Percentiles rank a stretch among this genome's conserved stretches.
These are phyloP conservation scores for Lasioglossum lativentre DNA, from an alignment of 2,888 invertebrate species.

Conservation along the genomic window DNA sequence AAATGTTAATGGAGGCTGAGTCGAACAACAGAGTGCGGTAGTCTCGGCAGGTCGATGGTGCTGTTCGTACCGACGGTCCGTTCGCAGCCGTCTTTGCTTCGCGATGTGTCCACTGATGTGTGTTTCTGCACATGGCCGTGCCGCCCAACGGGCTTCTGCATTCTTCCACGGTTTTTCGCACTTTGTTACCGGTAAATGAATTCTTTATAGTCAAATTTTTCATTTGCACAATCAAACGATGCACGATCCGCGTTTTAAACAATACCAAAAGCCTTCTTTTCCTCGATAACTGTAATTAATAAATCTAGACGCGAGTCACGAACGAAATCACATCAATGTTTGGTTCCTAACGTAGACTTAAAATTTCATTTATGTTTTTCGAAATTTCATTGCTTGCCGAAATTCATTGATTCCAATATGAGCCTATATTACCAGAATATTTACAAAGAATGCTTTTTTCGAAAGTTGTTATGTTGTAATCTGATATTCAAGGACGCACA, in stretches of 20 bases:
- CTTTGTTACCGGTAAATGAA: constrained; percentile 77
- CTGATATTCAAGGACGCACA: constrained; percentile 74
- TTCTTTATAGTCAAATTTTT: constrained; percentile 53
- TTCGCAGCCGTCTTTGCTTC: constrained; percentile 80
- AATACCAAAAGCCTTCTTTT: constrained; percentile 37
- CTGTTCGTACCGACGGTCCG: constrained; percentile 79
- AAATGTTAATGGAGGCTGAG: constrained; percentile 49
- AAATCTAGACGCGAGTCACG: constrained; percentile 43
- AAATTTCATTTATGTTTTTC: constrained; percentile 25
- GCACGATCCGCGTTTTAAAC: constrained; percentile 24
- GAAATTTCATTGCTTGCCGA: constrained; percentile 3
- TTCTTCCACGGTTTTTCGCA: constrained; percentile 74
- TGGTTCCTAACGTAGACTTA: constrained; percentile 35
- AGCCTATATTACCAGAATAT: background rate
- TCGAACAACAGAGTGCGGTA: constrained; percentile 62
- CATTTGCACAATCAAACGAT: constrained; percentile 24
- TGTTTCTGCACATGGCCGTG: constrained; percentile 84
- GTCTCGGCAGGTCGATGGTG: constrained; percentile 72
- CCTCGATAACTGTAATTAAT: constrained; percentile 26
- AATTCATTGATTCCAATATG: background rate
- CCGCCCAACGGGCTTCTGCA: constrained; percentile 75
- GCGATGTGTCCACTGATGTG: constrained; percentile 80
- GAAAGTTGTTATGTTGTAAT: constrained; percentile 41
- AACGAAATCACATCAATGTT: constrained; percentile 54
- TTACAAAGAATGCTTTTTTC: background rate